These are phyloP conservation scores for Amphiprion ocellaris DNA, from an alignment of 2,113 vertebrate genomes.

Conservation along the genomic window DNA sequence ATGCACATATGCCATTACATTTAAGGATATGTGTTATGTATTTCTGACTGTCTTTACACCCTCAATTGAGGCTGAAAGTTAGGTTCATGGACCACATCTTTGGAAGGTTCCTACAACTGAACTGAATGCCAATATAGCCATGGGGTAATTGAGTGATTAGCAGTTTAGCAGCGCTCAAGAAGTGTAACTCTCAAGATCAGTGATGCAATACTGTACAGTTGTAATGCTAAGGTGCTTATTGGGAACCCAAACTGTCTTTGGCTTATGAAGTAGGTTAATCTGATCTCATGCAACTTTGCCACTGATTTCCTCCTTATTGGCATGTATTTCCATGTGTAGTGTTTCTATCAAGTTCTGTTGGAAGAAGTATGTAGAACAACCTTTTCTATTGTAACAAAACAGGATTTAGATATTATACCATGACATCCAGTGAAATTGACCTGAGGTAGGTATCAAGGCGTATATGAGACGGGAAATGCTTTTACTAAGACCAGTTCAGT, in stretches of 20 bases:
- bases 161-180: no score
- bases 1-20: background rate
- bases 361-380: no score
- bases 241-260: conserved; percentile 11
- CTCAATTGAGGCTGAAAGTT: no score
- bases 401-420: no score
- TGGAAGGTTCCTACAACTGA: background rate
- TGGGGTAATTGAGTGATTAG: no score
- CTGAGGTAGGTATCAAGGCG: no score
- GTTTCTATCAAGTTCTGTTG: no score
- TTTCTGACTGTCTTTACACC: no score
- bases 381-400: no score
- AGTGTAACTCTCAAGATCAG: background rate
- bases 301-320: background rate
- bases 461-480: background rate
- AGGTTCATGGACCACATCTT: background rate
- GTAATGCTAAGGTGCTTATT: conserved; percentile 35
- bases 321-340: no score
- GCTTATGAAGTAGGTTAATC: conserved; percentile 24
- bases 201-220: conserved; percentile 2
- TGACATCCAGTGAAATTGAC: no score
- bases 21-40: no score
- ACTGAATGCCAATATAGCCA: background rate
- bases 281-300: conserved; percentile 12
- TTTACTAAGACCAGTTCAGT: background rate